These are phyloP conservation scores for Sericinus montela DNA, from an alignment of 2,888 invertebrate genomes.

Conservation along the genomic window DNA sequence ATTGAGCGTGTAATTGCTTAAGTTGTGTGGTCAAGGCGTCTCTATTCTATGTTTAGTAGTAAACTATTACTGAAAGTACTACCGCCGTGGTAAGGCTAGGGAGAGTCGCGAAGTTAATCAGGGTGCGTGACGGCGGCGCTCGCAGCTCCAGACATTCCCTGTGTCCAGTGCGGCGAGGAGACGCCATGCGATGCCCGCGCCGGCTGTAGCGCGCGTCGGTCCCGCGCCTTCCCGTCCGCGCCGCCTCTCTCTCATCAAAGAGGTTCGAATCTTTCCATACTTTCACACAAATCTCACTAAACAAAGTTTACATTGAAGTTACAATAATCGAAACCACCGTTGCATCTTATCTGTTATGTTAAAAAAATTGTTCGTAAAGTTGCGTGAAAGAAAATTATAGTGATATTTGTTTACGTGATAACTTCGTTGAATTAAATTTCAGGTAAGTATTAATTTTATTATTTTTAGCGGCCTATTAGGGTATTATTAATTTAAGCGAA, in stretches of 20 bases:
- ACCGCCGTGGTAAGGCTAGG: background rate
- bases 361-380: background rate
- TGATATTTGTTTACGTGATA: too few relatives aligned
- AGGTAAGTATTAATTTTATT: too few relatives aligned
- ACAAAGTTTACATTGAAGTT: background rate
- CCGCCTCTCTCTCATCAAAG: slow-evolving; percentile 17
- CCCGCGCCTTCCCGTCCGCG: slow-evolving; percentile 14
- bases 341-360: background rate
- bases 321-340: background rate
- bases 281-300: background rate
- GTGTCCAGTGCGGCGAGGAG: background rate
- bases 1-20: background rate
- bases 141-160: background rate
- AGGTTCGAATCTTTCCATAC: slow-evolving; percentile 13
- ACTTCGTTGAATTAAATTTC: too few relatives aligned
- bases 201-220: slow-evolving; percentile 10
- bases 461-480: too few relatives aligned
- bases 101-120: background rate
- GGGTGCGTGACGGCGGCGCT: background rate
- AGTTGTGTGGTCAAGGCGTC: background rate
- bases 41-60: background rate
- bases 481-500: too few relatives aligned
- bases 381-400: background rate
- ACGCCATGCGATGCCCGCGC: slow-evolving; percentile 6
- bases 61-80: background rate